Base-by-base conservation (phyloP, 1,140 invertebrate species). In the Heliconius nattereri region DNA sequence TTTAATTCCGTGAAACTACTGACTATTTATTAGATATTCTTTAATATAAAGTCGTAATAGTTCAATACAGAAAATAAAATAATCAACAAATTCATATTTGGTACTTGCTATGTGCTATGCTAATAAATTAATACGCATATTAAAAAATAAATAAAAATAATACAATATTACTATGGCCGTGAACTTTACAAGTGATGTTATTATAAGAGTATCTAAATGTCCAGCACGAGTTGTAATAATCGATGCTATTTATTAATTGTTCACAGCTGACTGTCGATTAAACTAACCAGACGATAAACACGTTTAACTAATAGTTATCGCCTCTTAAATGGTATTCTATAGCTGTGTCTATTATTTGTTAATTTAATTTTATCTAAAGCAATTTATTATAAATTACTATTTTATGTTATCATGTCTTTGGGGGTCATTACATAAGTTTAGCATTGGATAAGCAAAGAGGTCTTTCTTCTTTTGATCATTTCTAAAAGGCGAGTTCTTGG, bases 121-220 rank as follows among this genome's bases (percentile, higher is more conserved):
- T 9, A 57, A 57, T 3, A 8, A 45, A 23, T 57, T 23, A 57
- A 23, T 9, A 57, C 54, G n/a, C 20, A 20, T 54, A 8, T 54
- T n/a, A 57, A 57, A 20, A 23, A 57, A 26, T 7, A 66, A 66
- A 6, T 9, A 29, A 16, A 66, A 26, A 60, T 66, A 13, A 26
- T 16, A 66, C 19, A 52, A 52, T 52, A 20, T 52, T 20, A 45
- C 5, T 29, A 66, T 66, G 26, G 13, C 26, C 26, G 26, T 66
- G 26, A 66, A 26, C 60, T 66, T 66, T 26, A 16, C 9, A 26
- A 66, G 26, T 26, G 26, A 66, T 26, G 8, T 8, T 66, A 66
- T 66, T 66, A 13, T 26, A 66, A 66, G 60, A 66, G 60, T 66
- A 66, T 66, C 60, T 66, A 29, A 66, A 66, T 66, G 60, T 66